Evolutionary conservation across 2,113 vertebrate species (phyloP), one percentile per base, ranked within the genome.

Genomic region (Halcyon malimbica): DNA sequence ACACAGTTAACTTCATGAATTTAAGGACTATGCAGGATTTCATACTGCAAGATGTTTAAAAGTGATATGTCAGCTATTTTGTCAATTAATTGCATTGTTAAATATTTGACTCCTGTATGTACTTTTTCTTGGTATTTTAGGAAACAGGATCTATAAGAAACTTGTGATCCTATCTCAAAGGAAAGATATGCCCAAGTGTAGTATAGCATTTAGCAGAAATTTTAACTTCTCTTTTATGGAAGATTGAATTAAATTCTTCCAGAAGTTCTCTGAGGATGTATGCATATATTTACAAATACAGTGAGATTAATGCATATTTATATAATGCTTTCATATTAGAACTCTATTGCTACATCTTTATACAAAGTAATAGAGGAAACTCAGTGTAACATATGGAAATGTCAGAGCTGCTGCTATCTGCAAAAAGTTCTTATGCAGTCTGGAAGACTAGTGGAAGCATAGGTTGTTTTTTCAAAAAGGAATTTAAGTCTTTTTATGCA

Each of bases 81-180:
- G 64, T 92, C 60, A 94, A 92, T 92, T 83, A 95, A 85, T 89
- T 79, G 6, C 46, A 81, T 87, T 91, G 86, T 79, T 85, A 82
- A 94, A 75, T 83, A 65, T 62, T 57, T 87, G 76, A 42, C 6
- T 79, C 39, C n/a, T 62, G 1, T 48, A n/a, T 67, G 71, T 69
- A 82, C 29, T 87, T 48, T 51, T 71, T 92, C 60, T 39, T 35
- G 10, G 23, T 57, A 44, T 73, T 92, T 89, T 86, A 80, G 62
- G 31, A 93, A 29, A 70, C 25, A 63, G 39, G 28, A 41, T 65
- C 50, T 69, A 16, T 70, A 29, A 84, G 29, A 92, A 94, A 88
- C 19, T 59, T 81, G 48, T 2, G 16, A 20, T 80, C 64, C 44
- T 69, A 14, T 12, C 29, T 60, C 4, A 5, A n/a, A 93, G 41